Evolutionary conservation across 2,113 vertebrate genomes (phyloP), one percentile per base, ranked within the genome.

Genomic region (Neomonachus schauinslandi): DNA sequence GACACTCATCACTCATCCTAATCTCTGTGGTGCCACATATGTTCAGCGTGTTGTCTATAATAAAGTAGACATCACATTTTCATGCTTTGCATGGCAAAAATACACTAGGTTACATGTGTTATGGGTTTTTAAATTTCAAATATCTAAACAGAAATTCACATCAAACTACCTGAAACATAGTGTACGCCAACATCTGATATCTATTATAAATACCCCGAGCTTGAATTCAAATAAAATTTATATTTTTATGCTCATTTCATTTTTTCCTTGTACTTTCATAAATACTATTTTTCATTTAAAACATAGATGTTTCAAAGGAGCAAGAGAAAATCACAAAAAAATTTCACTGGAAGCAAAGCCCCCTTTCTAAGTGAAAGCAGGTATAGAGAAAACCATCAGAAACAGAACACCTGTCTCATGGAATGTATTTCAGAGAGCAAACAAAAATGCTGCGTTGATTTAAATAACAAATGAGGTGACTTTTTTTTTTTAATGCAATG

Each of bases 381-480:
- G 33, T 63, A 46, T 0, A 81, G 18, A 94, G 21, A 22, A 88
- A 93, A 89, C 72, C 11, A 79, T 28, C 24, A 65, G 57, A 87
- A 49, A 82, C 16, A 84, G 63, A 91, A 51, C 13, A 89, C 22
- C n/a, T 22, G 24, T 89, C 69, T 82, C 36, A 46, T 5, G 22
- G 95, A 95, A 87, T 11, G 15, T 13, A 88, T 39, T 51, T 93
- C n/a, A 95, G 39, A 90, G 89, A 89, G 79, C 55, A 93, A 92
- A 92, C 61, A 90, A 69, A 79, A 83, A n/a, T 18, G 18, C 39
- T 51, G 74, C 12, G 4, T 67, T 92, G 36, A 94, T 92, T 94
- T 97, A 89, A 95, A 93, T 90, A 95, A 83, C 82, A 97, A 97
- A 88, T 39, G 22, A 92, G 15, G 33, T 39, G 57, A 74, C 3